Evolutionary conservation across 2,113 vertebrate genomes (phyloP), one percentile per base, ranked within the genome.

Genomic region (Octodon degus): DNA sequence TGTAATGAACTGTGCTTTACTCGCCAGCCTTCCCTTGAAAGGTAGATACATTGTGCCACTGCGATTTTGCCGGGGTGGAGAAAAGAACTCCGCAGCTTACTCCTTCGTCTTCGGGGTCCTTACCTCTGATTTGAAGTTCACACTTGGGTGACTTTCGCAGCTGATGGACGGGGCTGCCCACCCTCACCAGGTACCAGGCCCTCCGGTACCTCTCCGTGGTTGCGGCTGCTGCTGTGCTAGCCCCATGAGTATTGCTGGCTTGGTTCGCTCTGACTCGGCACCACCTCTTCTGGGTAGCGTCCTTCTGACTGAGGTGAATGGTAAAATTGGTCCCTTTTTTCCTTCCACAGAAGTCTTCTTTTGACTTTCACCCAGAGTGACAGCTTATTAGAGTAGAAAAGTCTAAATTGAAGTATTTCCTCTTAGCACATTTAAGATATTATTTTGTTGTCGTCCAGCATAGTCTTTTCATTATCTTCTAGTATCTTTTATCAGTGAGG

Each of bases 391-490:
- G 34, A 74, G 27, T 74, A 81, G 74, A 63, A 65, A 55, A 81
- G 30, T 65, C 86, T 74, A n/a, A 86, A 40, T 14, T 37, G 22
- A 93, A 24, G 34, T 74, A 19, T 86, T 89, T 92, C 58, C 53
- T 72, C 5, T 19, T 43, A 32, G 50, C n/a, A 58, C 30, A 55
- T 89, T 83, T 53, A 60, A 77, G 53, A 47, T 58, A 47, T 40
- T 86, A 43, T 68, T 58, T 82, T 80, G 2, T 84, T 84, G 14
- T 83, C 68, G 32, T 90, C 50, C 40, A 55, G 40, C 24, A 55
- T 79, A 37, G 83, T 84, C 63, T 87, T 83, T 60, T 81, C 27
- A 32, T 83, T 88, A 87, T 60, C 58, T 93, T 68, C 68, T 63
- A 55, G 34, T 19, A 25, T 84, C 76, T 81, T 95, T 70, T n/a